Evolutionary conservation across 1,140 invertebrate species (phyloP).

Genomic region (Drosophila subobscura): DNA sequence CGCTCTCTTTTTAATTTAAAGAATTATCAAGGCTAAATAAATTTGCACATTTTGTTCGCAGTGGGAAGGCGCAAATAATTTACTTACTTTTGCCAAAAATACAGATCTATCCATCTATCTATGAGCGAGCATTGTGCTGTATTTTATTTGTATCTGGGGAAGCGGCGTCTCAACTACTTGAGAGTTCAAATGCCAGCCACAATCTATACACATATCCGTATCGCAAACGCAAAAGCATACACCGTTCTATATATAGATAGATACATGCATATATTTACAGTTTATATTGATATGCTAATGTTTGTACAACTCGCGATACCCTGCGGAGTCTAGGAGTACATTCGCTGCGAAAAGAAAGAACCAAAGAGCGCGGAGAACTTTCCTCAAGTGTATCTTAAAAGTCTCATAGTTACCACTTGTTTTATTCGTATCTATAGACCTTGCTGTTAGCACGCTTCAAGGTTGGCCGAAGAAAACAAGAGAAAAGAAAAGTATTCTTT

Average conservation of each 20-base stretch:
- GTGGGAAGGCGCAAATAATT: conserved; percentile 48
- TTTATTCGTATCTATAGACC: conserved; percentile 48
- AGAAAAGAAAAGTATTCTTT: conserved; percentile 45
- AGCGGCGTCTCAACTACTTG: conserved; percentile 42
- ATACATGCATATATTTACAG: conserved; percentile 6
- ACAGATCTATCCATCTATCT: conserved; percentile 17
- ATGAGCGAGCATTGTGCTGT: neutral
- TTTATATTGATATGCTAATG: conserved; percentile 8
- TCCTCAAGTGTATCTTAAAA: too few relatives aligned
- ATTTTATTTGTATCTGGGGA: neutral
- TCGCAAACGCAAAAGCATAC: conserved; percentile 1
- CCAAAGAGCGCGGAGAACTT: too few relatives aligned
- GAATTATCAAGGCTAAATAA: conserved; percentile 75
- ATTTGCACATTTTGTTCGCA: conserved; percentile 66
- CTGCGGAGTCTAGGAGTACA: neutral
- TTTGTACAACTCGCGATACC: neutral
- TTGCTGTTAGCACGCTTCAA: conserved; percentile 54
- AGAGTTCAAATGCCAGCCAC: conserved; percentile 52
- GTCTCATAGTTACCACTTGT: too few relatives aligned
- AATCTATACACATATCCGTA: conserved; percentile 37
- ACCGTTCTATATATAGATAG: conserved; percentile 23
- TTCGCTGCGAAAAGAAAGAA: neutral
- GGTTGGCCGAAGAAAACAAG: conserved; percentile 44
- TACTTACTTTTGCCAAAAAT: conserved; percentile 55
- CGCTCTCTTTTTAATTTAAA: conserved; percentile 67